A percentile compares a stretch with the other conserved stretches of the same genome.
Conservation (phyloP, 2,797 vertebrate genomes). For the Ptychobarbus kaznakovi region DNA sequence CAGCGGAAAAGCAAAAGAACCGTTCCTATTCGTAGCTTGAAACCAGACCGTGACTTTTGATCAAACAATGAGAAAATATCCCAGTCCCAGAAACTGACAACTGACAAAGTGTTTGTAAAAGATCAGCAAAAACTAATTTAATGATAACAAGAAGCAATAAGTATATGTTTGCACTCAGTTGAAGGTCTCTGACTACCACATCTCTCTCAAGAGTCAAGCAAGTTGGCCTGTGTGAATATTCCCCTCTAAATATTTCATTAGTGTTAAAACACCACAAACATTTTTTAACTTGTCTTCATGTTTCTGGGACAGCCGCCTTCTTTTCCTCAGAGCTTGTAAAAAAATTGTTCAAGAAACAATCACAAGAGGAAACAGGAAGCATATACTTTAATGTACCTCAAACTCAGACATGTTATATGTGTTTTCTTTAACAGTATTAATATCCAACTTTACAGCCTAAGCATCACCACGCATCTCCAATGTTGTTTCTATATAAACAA, state of each 20-base stretch:
- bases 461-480: conserved; percentile 58
- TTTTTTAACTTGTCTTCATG: conserved; percentile 39
- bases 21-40: conserved; percentile 53
- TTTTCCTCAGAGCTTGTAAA: conserved; percentile 63
- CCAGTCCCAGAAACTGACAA: conserved; percentile 50
- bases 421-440: conserved; percentile 60
- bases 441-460: conserved; percentile 62
- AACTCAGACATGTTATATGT: conserved; percentile 66
- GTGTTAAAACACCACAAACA: conserved; percentile 58
- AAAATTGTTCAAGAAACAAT: conserved; percentile 71
- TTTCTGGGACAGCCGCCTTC: conserved; percentile 64
- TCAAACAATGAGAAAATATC: background rate
- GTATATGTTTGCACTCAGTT: conserved; percentile 11
- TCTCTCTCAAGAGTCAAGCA: background rate
- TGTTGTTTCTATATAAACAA: conserved; percentile 72
- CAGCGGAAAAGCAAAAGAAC: conserved; percentile 58
- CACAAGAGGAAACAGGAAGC: conserved; percentile 77
- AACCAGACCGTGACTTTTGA: background rate
- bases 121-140: conserved; percentile 1
- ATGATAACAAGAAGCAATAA: background rate
- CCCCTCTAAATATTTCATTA: conserved; percentile 23
- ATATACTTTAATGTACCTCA: conserved; percentile 72
- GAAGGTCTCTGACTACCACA: background rate
- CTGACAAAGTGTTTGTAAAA: conserved; percentile 1
- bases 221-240: background rate